Evolutionary conservation across 2,113 vertebrate species (phyloP).

Genomic region (Emydocephalus ijimae): DNA sequence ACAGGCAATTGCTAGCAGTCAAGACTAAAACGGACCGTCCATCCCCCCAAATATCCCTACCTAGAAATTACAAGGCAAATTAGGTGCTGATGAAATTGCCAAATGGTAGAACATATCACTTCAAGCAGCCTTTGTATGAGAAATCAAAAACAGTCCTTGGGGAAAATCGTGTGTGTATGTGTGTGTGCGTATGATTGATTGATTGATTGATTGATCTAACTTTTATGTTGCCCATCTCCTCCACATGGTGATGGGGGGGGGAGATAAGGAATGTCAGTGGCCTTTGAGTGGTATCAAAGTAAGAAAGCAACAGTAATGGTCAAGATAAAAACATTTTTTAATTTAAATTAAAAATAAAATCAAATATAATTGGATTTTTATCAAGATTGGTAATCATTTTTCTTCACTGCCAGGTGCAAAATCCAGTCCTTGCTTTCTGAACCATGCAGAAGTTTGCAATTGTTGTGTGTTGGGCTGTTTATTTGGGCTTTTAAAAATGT

Average conservation of each 20-base stretch:
- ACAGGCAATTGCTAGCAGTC: background rate
- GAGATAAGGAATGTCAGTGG: background rate
- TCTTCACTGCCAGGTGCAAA: background rate
- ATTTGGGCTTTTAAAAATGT: background rate
- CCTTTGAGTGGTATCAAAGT: background rate
- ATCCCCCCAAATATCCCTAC: background rate
- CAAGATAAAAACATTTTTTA: background rate
- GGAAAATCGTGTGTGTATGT: background rate
- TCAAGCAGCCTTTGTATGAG: background rate
- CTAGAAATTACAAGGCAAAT: background rate
- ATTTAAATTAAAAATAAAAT: background rate
- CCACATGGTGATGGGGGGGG: background rate
- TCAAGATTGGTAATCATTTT: background rate
- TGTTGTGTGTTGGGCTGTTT: background rate
- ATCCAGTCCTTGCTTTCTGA: background rate
- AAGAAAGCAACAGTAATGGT: background rate
- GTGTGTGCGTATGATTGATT: too few relatives aligned
- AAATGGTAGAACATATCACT: background rate
- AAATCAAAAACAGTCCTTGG: background rate
- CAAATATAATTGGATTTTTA: background rate
- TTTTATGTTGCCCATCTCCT: background rate
- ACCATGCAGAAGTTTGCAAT: background rate
- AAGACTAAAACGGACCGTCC: background rate
- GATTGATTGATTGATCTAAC: too few relatives aligned
- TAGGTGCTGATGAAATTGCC: background rate